phyloP scores from a whole-genome alignment of 2,888 invertebrate genomes.

The Allygus modestus region DNA sequence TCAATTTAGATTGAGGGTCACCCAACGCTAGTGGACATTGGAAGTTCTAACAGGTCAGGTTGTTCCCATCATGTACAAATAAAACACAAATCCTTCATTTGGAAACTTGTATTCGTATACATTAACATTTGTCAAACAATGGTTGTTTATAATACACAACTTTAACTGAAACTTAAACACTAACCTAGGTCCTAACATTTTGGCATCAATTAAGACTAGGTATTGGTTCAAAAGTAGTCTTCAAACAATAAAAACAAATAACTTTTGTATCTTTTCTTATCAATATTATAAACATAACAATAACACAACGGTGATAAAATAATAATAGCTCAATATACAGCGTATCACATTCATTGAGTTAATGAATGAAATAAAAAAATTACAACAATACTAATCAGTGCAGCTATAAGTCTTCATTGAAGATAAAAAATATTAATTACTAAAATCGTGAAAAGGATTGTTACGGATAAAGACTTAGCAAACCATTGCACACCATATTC shows the following conservation, averaged over 20 bases:
- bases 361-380: neutral
- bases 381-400: neutral
- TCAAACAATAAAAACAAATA: constrained; percentile 3
- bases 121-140: constrained; percentile 55
- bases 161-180: constrained; percentile 36
- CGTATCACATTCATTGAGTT: neutral
- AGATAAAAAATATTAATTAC: neutral
- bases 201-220: constrained; percentile 56
- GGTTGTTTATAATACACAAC: constrained; percentile 10
- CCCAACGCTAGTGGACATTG: too few species aligned
- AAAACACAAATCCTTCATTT: constrained; percentile 27
- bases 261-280: neutral
- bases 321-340: constrained; percentile 4
- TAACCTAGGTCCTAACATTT: constrained; percentile 37
- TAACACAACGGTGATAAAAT: neutral
- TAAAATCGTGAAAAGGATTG: too few species aligned
- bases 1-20: too few species aligned
- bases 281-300: constrained; percentile 18
- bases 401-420: neutral
- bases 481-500: too few species aligned
- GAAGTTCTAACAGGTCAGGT: too few species aligned
- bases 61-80: too few species aligned
- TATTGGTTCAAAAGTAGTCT: constrained; percentile 33
- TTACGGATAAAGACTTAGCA: too few species aligned
- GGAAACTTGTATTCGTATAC: constrained; percentile 60